Conservation (phyloP, 2,797 vertebrate genomes). For the Anniella stebbinsi region DNA sequence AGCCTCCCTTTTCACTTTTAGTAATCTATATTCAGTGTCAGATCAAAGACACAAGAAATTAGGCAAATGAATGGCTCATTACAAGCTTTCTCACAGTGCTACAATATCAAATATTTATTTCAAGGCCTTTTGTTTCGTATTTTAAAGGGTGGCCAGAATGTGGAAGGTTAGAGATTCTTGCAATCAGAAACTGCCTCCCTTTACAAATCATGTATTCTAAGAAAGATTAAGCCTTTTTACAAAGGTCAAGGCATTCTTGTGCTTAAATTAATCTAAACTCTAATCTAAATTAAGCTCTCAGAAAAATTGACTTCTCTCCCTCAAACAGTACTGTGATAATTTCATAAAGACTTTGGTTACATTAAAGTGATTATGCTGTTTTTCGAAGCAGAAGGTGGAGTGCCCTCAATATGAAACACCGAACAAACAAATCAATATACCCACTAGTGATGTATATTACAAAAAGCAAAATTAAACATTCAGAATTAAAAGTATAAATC, state of each 20-base stretch:
- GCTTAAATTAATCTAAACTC: no score
- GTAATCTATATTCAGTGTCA: background rate
- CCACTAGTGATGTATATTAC: no score
- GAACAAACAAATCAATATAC: no score
- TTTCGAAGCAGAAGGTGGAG: no score
- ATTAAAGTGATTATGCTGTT: no score
- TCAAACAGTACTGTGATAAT: background rate
- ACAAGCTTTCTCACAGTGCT: background rate
- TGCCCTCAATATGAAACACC: no score
- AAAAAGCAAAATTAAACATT: no score
- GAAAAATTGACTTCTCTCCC: background rate
- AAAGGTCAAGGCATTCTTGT: background rate
- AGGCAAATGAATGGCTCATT: background rate
- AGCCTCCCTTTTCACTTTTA: background rate
- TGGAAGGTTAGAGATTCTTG: background rate
- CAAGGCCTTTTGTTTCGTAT: background rate
- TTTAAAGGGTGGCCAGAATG: background rate
- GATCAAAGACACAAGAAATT: background rate
- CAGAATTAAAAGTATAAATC: no score
- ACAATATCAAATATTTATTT: no score
- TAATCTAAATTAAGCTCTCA: background rate
- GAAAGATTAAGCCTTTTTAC: background rate
- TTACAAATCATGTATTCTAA: background rate
- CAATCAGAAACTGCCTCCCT: background rate
- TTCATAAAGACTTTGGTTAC: background rate